Base-by-base conservation (phyloP, 2,113 vertebrate species). In the Oryctolagus cuniculus region DNA sequence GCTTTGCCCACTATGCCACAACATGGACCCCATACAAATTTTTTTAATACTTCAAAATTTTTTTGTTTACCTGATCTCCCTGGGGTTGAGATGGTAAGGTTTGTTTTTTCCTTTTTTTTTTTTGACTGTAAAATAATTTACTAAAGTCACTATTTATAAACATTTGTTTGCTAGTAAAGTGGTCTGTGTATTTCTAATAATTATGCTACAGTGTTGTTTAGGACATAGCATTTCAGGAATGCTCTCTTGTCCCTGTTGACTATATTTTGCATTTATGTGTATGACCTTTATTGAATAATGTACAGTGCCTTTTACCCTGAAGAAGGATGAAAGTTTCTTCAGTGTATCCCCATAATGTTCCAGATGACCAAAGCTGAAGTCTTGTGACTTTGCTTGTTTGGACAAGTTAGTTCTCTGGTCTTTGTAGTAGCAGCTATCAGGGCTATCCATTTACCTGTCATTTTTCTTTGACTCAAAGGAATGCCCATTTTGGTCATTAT, bases 181-280 rank as follows among this genome's bases (percentile, higher is more conserved):
- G 21, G 24, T 61, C 49, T 19, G 53, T 70, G 24, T 36, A 75
- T 90, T 95, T 90, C n/a, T 93, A 70, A 36, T 87, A 90, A 87
- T 81, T 70, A 93, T 66, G 79, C 63, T 70, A 15, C 44, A 89
- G 2, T 83, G 9, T 63, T 88, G 73, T 80, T 87, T 77, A n/a
- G 63, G 82, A 38, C 9, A 34, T 95, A 82, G 55, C 55, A 58
- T 78, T 91, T 91, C 66, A 83, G 70, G 70, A 7, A 25, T 58
- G 31, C 58, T 49, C 21, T 88, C 29, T 87, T 96, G 25, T 53
- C 25, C 15, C 27, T 70, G 10, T 63, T 83, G 61, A 51, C 73
- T 63, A 79, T 91, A 61, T 61, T 87, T 82, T 64, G 5, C n/a
- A 49, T 84, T 94, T 80, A 29, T 88, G 66, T 78, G 53, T 94